A percentile compares a stretch with the other conserved stretches of the same genome.
Evolutionary conservation across 2,797 vertebrate species (phyloP).

Genomic region (Poecilia gillii): DNA sequence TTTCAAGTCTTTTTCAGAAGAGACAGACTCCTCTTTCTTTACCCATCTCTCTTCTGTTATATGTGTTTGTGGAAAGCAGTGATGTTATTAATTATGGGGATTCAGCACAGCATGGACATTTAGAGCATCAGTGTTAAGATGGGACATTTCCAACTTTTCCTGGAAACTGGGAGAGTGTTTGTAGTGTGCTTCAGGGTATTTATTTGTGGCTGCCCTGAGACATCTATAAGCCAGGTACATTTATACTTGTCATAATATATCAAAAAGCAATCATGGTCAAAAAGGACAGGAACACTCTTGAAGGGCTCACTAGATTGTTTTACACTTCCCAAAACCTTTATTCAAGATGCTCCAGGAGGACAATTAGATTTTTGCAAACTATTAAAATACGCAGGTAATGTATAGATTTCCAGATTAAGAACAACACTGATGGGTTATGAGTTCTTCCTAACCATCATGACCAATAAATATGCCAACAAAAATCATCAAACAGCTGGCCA

Average conservation of each 20-base stretch:
- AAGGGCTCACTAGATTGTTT: constrained; percentile 68
- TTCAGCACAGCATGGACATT: constrained; percentile 59
- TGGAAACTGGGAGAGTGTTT: constrained; percentile 64
- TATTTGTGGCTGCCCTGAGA: constrained; percentile 81
- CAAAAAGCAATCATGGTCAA: constrained; percentile 77
- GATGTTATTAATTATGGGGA: constrained; percentile 75
- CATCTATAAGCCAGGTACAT: constrained; percentile 72
- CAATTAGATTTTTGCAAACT: constrained; percentile 26
- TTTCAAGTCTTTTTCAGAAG: constrained; percentile 61
- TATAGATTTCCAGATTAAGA: not conserved
- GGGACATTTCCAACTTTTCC: constrained; percentile 73
- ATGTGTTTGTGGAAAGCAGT: constrained; percentile 63
- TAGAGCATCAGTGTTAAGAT: constrained; percentile 70
- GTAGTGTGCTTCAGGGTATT: constrained; percentile 69
- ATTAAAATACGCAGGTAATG: constrained; percentile 11
- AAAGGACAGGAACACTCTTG: constrained; percentile 43
- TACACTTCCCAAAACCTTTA: constrained; percentile 59
- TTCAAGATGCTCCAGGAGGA: constrained; percentile 35
- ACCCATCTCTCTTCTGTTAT: constrained; percentile 55
- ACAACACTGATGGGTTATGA: not conserved
- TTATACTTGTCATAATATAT: constrained; percentile 82
- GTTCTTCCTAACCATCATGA: not conserved
- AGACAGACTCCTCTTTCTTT: constrained; percentile 62
- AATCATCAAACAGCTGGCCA: not conserved
- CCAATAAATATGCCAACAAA: not conserved